Percentiles rank a stretch among this genome's conserved stretches.
These are phyloP conservation scores for Hylomyscus alleni DNA, from an alignment of 2,797 vertebrate genomes.

Conservation along the genomic window DNA sequence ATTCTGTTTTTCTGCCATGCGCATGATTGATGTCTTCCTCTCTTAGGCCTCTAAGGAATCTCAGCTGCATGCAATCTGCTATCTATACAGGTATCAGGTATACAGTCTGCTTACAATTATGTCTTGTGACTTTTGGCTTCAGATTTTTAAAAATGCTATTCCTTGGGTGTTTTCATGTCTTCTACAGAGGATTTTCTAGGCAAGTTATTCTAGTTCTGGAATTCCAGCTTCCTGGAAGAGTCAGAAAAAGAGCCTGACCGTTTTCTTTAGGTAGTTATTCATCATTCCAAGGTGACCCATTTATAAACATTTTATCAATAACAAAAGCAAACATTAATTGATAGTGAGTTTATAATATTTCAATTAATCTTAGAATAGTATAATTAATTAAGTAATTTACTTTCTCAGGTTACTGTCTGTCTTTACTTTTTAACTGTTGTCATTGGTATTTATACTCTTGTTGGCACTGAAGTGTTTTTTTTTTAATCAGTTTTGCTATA, in stretches of 20 bases:
- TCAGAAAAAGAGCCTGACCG: background rate
- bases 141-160: background rate
- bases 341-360: background rate
- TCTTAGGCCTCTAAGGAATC: background rate
- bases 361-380: background rate
- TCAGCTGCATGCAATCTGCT: background rate
- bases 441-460: background rate
- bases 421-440: background rate
- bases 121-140: background rate
- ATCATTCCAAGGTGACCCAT: background rate
- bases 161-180: background rate
- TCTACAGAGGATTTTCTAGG: slow-evolving; percentile 25
- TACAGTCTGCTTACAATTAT: background rate
- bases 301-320: slow-evolving; percentile 53
- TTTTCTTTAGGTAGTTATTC: background rate
- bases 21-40: background rate
- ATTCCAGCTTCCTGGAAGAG: background rate
- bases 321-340: slow-evolving; percentile 13
- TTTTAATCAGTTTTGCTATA: background rate
- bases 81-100: background rate
- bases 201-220: background rate
- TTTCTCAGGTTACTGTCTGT: background rate
- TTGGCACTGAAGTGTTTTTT: background rate
- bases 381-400: background rate
- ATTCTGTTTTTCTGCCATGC: background rate